Evolutionary conservation across 2,888 invertebrate genomes (phyloP), one percentile per base, ranked within the genome.

Genomic region (Adela reaumurella): DNA sequence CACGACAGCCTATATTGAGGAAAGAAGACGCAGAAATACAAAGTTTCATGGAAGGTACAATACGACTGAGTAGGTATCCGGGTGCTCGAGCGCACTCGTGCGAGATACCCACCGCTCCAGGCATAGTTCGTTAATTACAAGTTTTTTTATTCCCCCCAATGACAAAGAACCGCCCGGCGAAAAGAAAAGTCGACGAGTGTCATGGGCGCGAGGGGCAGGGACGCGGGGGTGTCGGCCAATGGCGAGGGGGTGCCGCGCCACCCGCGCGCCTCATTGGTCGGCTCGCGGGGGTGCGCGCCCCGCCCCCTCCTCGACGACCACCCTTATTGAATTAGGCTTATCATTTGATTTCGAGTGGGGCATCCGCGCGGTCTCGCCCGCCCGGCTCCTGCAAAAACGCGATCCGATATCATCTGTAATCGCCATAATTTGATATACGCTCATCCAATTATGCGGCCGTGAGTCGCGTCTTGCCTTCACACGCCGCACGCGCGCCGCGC

Each of bases 261-360:
- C 55, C 58, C 51, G 54, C 59, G 59, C 63, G 62, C 62, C 61
- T 59, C 58, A 55, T 53, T 68, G 60, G 65, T 56, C 61, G 57
- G 53, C 56, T 58, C 49, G 20, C 50, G 67, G 73, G 72, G 70
- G 71, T 68, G 69, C 64, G 64, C 66, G 70, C 68, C 65, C 74
- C 74, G 72, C 73, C 74, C 70, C 70, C 63, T 67, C 69, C 79
- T 73, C 76, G 74, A 74, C 72, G 70, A 71, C 69, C 70, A 76
- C 73, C 81, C 83, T 87, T 87, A 87, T 87, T 86, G 86, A 87
- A 87, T 87, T 87, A 87, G 83, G 85, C 85, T 85, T 85, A 87
- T 87, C 87, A 87, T 87, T 78, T 76, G 78, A 79, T 80, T 78
- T 79, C 74, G 68, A 74, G 74, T 71, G 74, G 72, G 76, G 70